Conservation (phyloP, 2,113 vertebrate species). For the Psittacus erithacus region DNA sequence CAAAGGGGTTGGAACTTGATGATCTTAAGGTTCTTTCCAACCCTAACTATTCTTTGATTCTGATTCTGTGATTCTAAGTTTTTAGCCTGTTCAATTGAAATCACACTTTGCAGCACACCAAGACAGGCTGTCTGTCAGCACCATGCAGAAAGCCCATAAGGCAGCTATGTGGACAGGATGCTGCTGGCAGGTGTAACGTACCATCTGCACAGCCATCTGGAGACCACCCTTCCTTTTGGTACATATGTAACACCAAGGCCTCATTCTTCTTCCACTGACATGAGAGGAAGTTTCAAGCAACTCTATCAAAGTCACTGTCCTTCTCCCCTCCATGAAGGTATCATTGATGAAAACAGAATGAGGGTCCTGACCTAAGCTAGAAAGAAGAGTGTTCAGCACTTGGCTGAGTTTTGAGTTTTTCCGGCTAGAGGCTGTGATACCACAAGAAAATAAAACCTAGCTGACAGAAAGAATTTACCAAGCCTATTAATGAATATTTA, state of each 20-base stretch:
- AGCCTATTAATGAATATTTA: neutral
- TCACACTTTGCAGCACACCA: neutral
- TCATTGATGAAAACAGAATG: neutral
- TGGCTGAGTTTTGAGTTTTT: neutral
- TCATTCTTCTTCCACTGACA: neutral
- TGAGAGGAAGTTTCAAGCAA: neutral
- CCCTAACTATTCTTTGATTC: too few species aligned
- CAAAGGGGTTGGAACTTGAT: too few species aligned
- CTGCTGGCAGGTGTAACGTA: neutral
- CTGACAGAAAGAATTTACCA: neutral
- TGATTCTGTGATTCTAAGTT: neutral
- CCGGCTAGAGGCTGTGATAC: neutral
- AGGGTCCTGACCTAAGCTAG: neutral
- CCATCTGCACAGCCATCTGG: slow-evolving; percentile 54
- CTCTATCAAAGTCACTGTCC: neutral
- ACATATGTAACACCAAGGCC: neutral
- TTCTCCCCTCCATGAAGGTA: neutral
- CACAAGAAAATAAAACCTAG: neutral
- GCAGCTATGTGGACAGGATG: neutral
- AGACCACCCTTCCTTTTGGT: neutral
- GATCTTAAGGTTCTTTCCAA: too few species aligned
- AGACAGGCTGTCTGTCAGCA: neutral
- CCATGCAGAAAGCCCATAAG: neutral
- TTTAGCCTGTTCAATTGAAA: neutral
- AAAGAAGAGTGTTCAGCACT: neutral